A percentile compares a stretch with the other conserved stretches of the same genome.
These are phyloP conservation scores for Oreonectes daqikongensis DNA, from an alignment of 2,797 vertebrate species.

Conservation along the genomic window DNA sequence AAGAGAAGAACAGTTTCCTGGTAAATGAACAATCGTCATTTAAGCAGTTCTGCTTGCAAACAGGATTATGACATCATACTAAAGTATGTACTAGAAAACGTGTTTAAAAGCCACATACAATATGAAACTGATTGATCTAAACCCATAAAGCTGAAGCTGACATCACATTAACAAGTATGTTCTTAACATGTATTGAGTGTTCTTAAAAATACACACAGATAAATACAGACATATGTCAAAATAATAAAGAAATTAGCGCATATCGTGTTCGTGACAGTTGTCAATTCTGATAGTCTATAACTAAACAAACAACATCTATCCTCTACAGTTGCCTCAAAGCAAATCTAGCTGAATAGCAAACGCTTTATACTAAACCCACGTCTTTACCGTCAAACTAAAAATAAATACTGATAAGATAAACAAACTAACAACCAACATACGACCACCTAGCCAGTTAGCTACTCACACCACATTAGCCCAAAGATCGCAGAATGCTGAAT, in stretches of 20 bases:
- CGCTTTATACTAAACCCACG: neutral
- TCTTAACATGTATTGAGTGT: neutral
- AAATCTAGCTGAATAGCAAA: neutral
- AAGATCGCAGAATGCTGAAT: neutral
- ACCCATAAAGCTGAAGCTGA: neutral
- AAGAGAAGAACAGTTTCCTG: conserved; percentile 10
- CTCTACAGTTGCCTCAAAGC: neutral
- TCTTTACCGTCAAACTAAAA: neutral
- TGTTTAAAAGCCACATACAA: neutral
- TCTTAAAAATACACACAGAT: neutral
- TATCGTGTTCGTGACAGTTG: neutral
- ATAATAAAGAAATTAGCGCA: neutral
- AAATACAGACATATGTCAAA: neutral
- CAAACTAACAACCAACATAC: conserved; percentile 1
- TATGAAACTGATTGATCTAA: neutral
- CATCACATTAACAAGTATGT: neutral
- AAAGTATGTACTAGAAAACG: neutral
- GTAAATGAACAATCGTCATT: neutral
- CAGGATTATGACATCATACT: neutral
- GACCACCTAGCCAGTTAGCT: conserved; percentile 3
- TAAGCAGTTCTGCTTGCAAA: too few species aligned
- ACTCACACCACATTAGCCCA: neutral
- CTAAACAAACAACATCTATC: neutral
- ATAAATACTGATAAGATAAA: neutral
- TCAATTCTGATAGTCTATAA: neutral